Base-by-base conservation (phyloP, 2,113 vertebrate species). In the Silurus glanis region DNA sequence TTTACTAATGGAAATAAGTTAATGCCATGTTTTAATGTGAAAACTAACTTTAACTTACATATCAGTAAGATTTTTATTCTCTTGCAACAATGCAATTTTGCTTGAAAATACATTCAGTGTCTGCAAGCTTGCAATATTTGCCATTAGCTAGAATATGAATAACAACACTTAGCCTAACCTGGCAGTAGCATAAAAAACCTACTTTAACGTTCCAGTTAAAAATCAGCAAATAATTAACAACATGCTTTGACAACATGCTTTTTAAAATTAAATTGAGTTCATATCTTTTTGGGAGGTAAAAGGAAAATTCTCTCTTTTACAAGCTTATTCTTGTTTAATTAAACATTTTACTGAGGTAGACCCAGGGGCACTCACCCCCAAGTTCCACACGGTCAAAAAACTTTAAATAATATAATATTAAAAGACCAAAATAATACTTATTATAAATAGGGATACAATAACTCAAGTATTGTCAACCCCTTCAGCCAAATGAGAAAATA, bases 261-360 rank as follows among this genome's bases (percentile, higher is more conserved):
- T 74, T 74, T 47, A 19, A 75, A 51, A 51, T 75, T 23, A 51
- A 25, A n/a, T 23, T 4, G 2, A 37, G 2, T 37, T 17, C 14
- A 71, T 12, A 75, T 4, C 19, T 51, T 75, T 47, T 23, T 23
- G 1, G 9, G 9, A 75, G 45, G 72, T 21, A 76, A 76, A 55
- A 78, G 6, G n/a, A 78, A 21, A 55, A 2, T 12, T 23, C 3
- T 72, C 69, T 72, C 47, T 72, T 72, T 19, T 21, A 74, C 19
- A 4, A 53, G 47, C 5, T 59, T 58, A 19, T 6, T 58, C 14
- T 4, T 19, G 13, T 79, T 14, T 45, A 78, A 25, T 78, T 9
- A 78, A 78, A 78, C 23, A 55, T 78, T 78, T 56, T 56, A 78
- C 23, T 78, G 75, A 78, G n/a, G 10, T 19, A 78, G 51, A 19